phyloP scores from a whole-genome alignment of 1,140 invertebrate species.

The Neodiprion pinetum region DNA sequence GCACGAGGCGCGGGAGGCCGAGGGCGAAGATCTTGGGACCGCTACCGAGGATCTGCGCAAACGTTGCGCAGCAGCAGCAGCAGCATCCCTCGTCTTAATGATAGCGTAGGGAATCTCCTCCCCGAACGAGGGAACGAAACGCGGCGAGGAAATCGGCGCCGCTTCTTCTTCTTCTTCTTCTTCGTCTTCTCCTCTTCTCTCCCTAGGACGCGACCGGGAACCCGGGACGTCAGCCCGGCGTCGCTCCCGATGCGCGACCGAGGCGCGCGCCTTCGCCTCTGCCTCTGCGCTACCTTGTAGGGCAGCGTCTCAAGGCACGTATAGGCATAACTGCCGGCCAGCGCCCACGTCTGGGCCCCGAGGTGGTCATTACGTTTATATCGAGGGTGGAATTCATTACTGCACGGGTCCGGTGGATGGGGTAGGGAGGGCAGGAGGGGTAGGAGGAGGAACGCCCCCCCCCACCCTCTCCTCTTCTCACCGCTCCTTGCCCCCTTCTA shows the following conservation, averaged over 20 bases:
- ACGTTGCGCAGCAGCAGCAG: too few relatives aligned
- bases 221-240: neutral
- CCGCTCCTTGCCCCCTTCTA: too few relatives aligned
- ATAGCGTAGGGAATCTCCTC: slow-evolving; percentile 1
- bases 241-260: neutral
- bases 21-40: too few relatives aligned
- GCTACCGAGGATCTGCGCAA: too few relatives aligned
- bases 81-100: neutral
- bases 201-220: neutral
- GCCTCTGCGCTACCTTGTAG: slow-evolving; percentile 3
- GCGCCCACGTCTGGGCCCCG: slow-evolving; percentile 5
- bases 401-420: neutral
- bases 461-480: too few relatives aligned
- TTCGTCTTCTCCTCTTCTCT: neutral
- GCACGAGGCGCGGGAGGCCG: too few relatives aligned
- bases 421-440: neutral
- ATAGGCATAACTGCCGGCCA: slow-evolving; percentile 2
- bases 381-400: slow-evolving; percentile 7
- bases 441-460: neutral
- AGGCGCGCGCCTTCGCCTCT: neutral
- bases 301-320: slow-evolving; percentile 1
- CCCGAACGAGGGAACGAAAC: neutral
- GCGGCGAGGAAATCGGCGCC: too few relatives aligned
- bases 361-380: slow-evolving; percentile 7
- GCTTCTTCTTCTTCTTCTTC: neutral